Evolutionary conservation across 2,113 vertebrate genomes (phyloP).

Genomic region (Anoplopoma fimbria): DNA sequence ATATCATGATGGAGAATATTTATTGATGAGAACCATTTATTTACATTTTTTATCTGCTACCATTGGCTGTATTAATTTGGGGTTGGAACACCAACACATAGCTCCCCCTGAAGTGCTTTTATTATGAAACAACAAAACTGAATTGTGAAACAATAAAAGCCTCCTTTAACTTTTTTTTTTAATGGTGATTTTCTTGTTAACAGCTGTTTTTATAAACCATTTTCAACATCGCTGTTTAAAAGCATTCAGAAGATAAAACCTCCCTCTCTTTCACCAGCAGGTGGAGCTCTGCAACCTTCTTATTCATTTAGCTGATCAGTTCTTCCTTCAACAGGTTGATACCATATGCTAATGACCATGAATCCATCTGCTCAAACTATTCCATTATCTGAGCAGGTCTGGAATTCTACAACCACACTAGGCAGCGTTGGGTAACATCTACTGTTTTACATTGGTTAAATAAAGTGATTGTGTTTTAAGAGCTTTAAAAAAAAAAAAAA

Average conservation of each 20-base stretch:
- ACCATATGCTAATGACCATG: conserved; percentile 4
- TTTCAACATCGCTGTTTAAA: neutral
- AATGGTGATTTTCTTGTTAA: neutral
- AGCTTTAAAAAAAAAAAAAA: neutral
- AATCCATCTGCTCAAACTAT: neutral
- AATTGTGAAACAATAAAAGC: neutral
- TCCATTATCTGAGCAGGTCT: neutral
- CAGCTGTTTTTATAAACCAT: neutral
- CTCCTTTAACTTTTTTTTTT: neutral
- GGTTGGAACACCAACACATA: neutral
- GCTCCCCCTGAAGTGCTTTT: neutral
- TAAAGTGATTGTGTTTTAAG: neutral
- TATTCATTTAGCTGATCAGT: conserved; percentile 18
- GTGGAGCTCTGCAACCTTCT: conserved; percentile 64
- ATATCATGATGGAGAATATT: neutral
- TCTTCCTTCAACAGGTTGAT: conserved; percentile 68
- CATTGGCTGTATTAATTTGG: neutral
- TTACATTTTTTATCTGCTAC: neutral
- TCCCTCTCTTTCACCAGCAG: conserved; percentile 71
- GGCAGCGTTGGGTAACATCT: neutral
- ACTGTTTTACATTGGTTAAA: neutral
- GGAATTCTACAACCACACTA: neutral
- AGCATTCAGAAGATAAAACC: neutral
- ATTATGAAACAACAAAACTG: neutral
- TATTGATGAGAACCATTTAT: neutral